A percentile compares a stretch with the other conserved stretches of the same genome.
Evolutionary conservation across 2,113 vertebrate species (phyloP).

Genomic region (Boleophthalmus pectinirostris): DNA sequence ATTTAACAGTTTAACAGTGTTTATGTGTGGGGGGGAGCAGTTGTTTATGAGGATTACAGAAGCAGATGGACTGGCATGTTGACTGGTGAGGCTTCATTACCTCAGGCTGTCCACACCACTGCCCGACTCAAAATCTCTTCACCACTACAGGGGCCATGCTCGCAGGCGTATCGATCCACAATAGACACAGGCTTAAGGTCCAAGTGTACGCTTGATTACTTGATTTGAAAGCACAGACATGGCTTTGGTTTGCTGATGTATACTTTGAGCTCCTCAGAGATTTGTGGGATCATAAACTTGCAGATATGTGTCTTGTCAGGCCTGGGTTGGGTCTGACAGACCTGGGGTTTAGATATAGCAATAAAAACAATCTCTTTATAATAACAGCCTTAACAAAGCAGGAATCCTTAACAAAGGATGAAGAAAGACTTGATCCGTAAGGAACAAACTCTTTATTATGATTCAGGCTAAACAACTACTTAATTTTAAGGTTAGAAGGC

Average conservation of each 20-base stretch:
- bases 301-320: not conserved
- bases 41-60: constrained; percentile 76
- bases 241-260: not conserved
- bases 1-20: constrained; percentile 31
- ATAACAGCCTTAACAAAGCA: no score
- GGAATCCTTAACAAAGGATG: no score
- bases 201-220: constrained; percentile 51
- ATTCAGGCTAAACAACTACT: no score
- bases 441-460: no score
- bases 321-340: not conserved
- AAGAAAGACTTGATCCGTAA: no score
- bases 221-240: constrained; percentile 39
- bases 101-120: constrained; percentile 66
- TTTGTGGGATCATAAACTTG: not conserved
- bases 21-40: constrained; percentile 39
- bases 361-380: not conserved
- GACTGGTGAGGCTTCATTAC: constrained; percentile 82
- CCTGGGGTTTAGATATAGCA: not conserved
- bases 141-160: constrained; percentile 21
- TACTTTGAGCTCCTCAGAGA: not conserved
- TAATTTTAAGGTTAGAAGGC: no score
- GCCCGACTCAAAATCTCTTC: constrained; percentile 47
- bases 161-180: constrained; percentile 53
- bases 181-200: constrained; percentile 38
- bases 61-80: constrained; percentile 83